A percentile compares a stretch with the other conserved stretches of the same genome.
These are phyloP conservation scores for Lissocephala sabroskyi DNA, from an alignment of 2,888 invertebrate genomes.

Conservation along the genomic window DNA sequence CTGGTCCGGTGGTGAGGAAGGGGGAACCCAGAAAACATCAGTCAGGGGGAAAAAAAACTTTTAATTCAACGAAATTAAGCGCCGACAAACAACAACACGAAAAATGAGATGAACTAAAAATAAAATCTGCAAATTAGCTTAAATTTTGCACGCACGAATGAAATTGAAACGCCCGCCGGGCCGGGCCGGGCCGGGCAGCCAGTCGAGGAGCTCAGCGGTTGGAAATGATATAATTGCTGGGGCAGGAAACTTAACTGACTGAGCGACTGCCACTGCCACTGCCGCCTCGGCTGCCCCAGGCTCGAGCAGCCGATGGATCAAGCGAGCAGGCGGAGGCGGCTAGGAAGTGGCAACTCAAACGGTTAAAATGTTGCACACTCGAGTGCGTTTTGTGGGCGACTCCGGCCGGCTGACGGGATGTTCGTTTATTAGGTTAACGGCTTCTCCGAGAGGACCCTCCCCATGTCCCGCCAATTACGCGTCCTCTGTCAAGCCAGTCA, in stretches of 20 bases:
- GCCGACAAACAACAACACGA: conserved; percentile 1
- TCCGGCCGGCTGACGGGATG: background rate
- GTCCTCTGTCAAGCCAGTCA: too few species aligned
- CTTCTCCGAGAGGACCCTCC: too few species aligned
- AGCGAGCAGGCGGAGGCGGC: too few species aligned
- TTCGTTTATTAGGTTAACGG: background rate
- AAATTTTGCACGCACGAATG: conserved; percentile 58
- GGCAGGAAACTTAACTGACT: conserved; percentile 49
- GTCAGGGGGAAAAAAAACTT: conserved; percentile 1
- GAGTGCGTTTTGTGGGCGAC: conserved; percentile 32
- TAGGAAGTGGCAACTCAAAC: background rate
- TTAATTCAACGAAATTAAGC: conserved; percentile 13
- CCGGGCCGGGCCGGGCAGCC: background rate
- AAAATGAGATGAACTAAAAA: conserved; percentile 5
- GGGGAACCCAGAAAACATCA: background rate
- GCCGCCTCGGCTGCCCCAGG: too few species aligned
- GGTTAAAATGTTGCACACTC: conserved; percentile 51
- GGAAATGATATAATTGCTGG: conserved; percentile 59
- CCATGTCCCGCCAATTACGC: too few species aligned
- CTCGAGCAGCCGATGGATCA: too few species aligned
- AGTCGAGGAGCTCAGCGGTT: conserved; percentile 1
- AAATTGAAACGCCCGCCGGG: conserved; percentile 14
- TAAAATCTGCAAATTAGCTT: conserved; percentile 52
- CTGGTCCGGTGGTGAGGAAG: too few species aligned
- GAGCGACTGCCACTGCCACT: conserved; percentile 30